A percentile compares a stretch with the other conserved stretches of the same genome.
These are phyloP conservation scores for Zeugodacus cucurbitae DNA, from an alignment of 1,140 invertebrate species.

Conservation along the genomic window DNA sequence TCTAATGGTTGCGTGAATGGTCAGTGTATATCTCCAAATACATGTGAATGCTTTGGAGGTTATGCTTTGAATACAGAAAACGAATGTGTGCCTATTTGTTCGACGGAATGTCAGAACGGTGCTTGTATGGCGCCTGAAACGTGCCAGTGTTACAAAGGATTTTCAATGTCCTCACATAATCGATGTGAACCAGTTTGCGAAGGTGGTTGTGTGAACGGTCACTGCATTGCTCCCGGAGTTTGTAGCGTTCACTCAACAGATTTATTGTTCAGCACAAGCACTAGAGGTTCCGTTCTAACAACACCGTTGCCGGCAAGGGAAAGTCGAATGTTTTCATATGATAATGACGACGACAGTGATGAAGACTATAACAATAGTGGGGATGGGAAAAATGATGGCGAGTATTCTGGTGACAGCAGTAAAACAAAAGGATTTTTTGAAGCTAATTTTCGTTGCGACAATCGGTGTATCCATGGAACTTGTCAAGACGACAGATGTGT, in stretches of 20 bases:
- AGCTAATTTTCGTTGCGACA: background rate
- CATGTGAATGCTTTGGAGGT: conserved; percentile 66
- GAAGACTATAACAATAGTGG: background rate
- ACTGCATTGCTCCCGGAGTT: conserved; percentile 68
- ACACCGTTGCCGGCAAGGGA: background rate
- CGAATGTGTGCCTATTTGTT: conserved; percentile 62
- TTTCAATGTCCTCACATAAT: background rate
- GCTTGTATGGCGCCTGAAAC: conserved; percentile 68
- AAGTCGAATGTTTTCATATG: too few relatives aligned
- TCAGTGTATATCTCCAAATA: conserved; percentile 49
- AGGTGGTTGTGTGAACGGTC: conserved; percentile 65
- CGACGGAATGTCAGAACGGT: conserved; percentile 68
- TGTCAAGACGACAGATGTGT: background rate
- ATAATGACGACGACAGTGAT: background rate
- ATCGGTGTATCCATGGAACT: background rate
- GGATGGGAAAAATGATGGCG: background rate
- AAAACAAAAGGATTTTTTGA: background rate
- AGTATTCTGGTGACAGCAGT: background rate
- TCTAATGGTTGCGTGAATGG: conserved; percentile 48
- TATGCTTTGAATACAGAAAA: conserved; percentile 44
- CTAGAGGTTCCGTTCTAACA: background rate
- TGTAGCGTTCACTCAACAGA: conserved; percentile 51
- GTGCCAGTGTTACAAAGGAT: conserved; percentile 62
- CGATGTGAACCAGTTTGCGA: conserved; percentile 16
- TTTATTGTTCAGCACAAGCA: background rate